Base-by-base conservation (phyloP, 2,113 vertebrate genomes). In the Vidua macroura region DNA sequence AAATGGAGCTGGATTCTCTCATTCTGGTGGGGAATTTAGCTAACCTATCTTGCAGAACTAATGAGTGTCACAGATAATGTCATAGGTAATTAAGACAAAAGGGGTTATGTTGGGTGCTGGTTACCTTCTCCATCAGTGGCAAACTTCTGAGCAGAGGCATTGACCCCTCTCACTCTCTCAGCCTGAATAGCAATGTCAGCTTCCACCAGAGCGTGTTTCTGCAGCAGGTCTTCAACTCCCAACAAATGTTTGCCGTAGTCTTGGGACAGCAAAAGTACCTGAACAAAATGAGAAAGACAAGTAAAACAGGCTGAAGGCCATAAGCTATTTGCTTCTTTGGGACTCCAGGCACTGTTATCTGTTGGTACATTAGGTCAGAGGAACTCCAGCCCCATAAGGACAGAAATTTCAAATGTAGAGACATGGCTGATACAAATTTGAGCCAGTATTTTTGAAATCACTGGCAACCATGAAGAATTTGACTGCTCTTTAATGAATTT, bases 211-310 rank as follows among this genome's bases (percentile, higher is more conserved):
- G 99, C 97, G 0, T 99, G 99, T 92, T 99, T 99, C 98, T 99
- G 99, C 39, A 99, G 97, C 70, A 99, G 96, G 95, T 99, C 99
- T 96, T 99, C 99, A 53, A 99, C 99, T 1, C 99, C 99, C 19
- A 99, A 85, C 91, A 99, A 97, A 86, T 99, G 99, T 68, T 99
- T 99, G 78, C 99, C 99, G 2, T 99, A 99, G 92, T 99, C 99
- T 97, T 99, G 99, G 90, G 99, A 99, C 46, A 99, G 92, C 81
- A 99, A 95, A 81, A 99, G 96, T 98, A 99, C 99, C 99, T 99
- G 95, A 33, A 86, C 35, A 88, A 95, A 72, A 91, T 3, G 83
- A 41, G 82, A 51, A 73, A 20, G 64, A 46, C 25, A 90, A 79
- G 24, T 44, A 20, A 86, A 68, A 62, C 3, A 14, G n/a, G 52